Evolutionary conservation across 2,888 invertebrate species (phyloP).

Genomic region (Sepioteuthis lessoniana): DNA sequence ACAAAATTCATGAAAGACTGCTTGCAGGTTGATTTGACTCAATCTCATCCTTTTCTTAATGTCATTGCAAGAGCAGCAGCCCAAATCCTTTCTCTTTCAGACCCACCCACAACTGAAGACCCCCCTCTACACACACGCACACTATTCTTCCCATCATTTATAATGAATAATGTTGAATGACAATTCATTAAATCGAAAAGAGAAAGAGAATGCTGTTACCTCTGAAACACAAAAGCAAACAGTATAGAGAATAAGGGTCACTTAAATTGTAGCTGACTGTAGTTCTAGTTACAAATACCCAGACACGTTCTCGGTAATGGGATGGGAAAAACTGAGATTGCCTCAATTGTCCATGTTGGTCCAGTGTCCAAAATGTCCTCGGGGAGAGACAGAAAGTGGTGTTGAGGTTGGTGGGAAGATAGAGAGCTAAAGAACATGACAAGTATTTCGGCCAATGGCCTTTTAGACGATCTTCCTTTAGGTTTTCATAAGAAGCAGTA

Average conservation of each 20-base stretch:
- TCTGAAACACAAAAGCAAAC: background rate
- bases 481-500: background rate
- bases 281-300: background rate
- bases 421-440: background rate
- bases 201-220: background rate
- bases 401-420: background rate
- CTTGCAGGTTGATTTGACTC: background rate
- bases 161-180: background rate
- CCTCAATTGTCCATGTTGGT: conserved; percentile 4
- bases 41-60: background rate
- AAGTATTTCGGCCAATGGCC: conserved; percentile 1
- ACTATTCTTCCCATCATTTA: background rate
- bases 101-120: no score
- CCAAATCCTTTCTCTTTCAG: background rate
- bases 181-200: background rate
- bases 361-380: background rate
- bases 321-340: background rate
- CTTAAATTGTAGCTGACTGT: background rate
- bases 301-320: background rate
- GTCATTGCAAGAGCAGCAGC: background rate
- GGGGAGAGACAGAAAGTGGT: background rate
- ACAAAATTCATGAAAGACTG: background rate
- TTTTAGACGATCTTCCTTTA: background rate
- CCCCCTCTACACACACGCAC: background rate
- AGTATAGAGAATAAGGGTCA: background rate